Conservation (phyloP, 2,113 vertebrate species). For the Lampris megalopsis region DNA sequence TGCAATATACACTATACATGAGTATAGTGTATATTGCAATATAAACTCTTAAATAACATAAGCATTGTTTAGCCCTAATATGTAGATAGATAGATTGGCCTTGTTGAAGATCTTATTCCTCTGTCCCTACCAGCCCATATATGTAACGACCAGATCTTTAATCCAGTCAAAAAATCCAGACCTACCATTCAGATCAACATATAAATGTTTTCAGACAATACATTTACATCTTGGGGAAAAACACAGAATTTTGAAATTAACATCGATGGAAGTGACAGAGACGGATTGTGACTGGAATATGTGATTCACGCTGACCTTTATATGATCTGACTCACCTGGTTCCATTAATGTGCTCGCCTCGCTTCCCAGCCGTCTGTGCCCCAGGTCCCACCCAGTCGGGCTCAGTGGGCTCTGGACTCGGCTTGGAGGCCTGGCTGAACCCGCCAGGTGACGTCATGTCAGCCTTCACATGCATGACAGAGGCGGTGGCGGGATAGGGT, state of each 20-base stretch:
- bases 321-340: constrained; percentile 78
- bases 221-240: constrained; percentile 21
- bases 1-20: no score
- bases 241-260: constrained; percentile 1
- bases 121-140: no score
- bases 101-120: no score
- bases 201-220: background rate
- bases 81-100: no score
- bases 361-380: constrained; percentile 69
- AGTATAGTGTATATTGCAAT: no score
- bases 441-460: constrained; percentile 78
- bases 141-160: no score
- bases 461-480: constrained; percentile 82
- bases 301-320: constrained; percentile 2
- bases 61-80: no score
- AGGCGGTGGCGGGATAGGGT: constrained; percentile 71
- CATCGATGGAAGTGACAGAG: background rate
- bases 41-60: no score
- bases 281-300: constrained; percentile 42
- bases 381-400: constrained; percentile 75
- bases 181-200: no score
- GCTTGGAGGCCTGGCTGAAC: constrained; percentile 78
- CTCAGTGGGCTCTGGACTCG: constrained; percentile 77
- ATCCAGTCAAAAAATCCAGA: no score
- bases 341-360: constrained; percentile 84